Base-by-base conservation (phyloP, 2,113 vertebrate genomes). In the Oriolus oriolus region DNA sequence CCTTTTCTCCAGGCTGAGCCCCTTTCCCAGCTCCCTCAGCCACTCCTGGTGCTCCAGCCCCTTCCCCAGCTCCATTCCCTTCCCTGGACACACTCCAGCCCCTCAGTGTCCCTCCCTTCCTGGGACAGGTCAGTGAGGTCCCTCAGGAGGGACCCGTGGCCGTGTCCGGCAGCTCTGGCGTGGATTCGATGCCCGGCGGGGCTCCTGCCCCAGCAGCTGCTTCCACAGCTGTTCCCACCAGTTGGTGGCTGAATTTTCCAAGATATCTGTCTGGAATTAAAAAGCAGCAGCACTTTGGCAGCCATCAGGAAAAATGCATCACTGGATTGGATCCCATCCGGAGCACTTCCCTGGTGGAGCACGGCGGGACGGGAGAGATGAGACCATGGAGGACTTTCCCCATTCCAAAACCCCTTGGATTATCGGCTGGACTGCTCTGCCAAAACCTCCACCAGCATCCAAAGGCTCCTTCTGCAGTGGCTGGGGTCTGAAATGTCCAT, bases 201-300 rank as follows among this genome's bases (percentile, higher is more conserved):
- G 42, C 53, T 91, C 54, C 84, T 52, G 83, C 80, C 89, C 18
- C 3, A 71, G 92, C 96, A 97, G 96, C 95, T 97, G 96, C 91
- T 92, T 14, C 83, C 2, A 90, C 95, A 97, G 96, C 96, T 96
- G 96, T 47, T 93, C 90, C 91, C 64, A 89, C 93, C 96, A 96
- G 96, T 92, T 97, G 94, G 94, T 90, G 95, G 76, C 68, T 89
- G 82, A 91, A 89, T 94, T 90, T 93, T 90, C 77, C 82, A 80
- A 77, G 75, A 9, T 77, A 47, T 90, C 93, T 90, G 88, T 24
- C 90, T 66, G 89, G 90, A 96, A 97, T 96, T 91, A 96, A 96
- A 94, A 61, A 90, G 54, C 93, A 94, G 87, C 91, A 93, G 76
- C 28, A 15, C 59, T 91, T 73, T 85, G 93, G 96, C 95, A 91